phyloP scores from a whole-genome alignment of 1,140 invertebrate species.

The Drosophila leontia region DNA sequence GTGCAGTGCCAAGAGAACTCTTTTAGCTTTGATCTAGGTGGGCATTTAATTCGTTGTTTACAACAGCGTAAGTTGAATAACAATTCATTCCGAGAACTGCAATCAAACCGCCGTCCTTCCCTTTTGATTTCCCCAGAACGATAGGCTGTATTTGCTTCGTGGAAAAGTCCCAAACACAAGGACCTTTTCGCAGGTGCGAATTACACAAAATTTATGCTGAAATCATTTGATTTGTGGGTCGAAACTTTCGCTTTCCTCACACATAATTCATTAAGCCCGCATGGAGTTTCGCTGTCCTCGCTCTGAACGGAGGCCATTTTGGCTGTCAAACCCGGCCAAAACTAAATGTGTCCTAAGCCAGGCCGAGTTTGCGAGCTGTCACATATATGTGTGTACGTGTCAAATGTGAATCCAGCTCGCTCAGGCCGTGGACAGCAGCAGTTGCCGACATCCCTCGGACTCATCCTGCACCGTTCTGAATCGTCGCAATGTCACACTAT shows the following conservation, averaged over 20 bases:
- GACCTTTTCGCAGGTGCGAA: slow-evolving; percentile 37
- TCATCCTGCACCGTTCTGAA: slow-evolving; percentile 9
- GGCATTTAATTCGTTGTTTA: slow-evolving; percentile 9
- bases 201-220: slow-evolving; percentile 50
- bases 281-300: slow-evolving; percentile 17
- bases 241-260: slow-evolving; percentile 47
- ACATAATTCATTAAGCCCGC: slow-evolving; percentile 56
- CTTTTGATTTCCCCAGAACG: slow-evolving; percentile 8
- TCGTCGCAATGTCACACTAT: slow-evolving; percentile 1
- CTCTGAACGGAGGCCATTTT: slow-evolving; percentile 17
- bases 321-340: slow-evolving; percentile 45
- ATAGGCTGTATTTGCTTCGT: slow-evolving; percentile 4
- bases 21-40: background rate
- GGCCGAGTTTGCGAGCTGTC: slow-evolving; percentile 48
- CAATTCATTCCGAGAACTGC: slow-evolving; percentile 16
- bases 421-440: slow-evolving; percentile 36
- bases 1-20: background rate
- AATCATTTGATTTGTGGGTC: slow-evolving; percentile 52
- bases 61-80: background rate
- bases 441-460: slow-evolving; percentile 7
- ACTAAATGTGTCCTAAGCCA: slow-evolving; percentile 48
- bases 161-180: slow-evolving; percentile 5
- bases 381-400: slow-evolving; percentile 48
- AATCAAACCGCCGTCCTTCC: background rate
- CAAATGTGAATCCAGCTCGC: slow-evolving; percentile 44